Conservation (phyloP, 2,113 vertebrate species). For the Mormyrus iriodes region DNA sequence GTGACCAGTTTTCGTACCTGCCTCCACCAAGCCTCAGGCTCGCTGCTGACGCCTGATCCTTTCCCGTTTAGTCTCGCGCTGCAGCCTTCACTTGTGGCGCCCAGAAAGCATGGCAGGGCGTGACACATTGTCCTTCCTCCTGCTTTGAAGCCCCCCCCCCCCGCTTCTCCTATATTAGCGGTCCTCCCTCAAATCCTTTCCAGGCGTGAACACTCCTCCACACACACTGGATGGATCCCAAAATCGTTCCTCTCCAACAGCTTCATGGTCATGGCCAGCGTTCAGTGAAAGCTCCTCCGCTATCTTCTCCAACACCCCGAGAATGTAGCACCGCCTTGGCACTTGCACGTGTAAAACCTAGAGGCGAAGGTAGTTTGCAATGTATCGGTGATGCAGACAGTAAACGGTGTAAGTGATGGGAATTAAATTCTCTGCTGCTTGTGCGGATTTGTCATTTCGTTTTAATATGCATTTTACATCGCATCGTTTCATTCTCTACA, state of each 20-base stretch:
- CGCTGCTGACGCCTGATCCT: neutral
- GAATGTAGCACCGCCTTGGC: neutral
- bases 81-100: neutral
- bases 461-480: neutral
- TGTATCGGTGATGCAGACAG: neutral
- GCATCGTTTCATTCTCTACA: neutral
- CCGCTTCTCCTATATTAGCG: neutral
- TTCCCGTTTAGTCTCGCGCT: neutral
- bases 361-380: neutral
- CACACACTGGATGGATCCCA: neutral
- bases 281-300: neutral
- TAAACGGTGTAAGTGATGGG: neutral
- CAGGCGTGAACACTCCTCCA: neutral
- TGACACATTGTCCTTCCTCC: neutral
- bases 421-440: slow-evolving; percentile 5
- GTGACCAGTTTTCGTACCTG: neutral
- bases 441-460: neutral
- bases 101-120: neutral
- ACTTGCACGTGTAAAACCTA: neutral
- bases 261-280: neutral
- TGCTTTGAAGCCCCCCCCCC: neutral
- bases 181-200: neutral
- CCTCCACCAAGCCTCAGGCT: neutral
- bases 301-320: neutral
- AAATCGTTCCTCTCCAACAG: neutral